Base-by-base conservation (phyloP, 2,113 vertebrate genomes). In the Eptatretus burgeri region DNA sequence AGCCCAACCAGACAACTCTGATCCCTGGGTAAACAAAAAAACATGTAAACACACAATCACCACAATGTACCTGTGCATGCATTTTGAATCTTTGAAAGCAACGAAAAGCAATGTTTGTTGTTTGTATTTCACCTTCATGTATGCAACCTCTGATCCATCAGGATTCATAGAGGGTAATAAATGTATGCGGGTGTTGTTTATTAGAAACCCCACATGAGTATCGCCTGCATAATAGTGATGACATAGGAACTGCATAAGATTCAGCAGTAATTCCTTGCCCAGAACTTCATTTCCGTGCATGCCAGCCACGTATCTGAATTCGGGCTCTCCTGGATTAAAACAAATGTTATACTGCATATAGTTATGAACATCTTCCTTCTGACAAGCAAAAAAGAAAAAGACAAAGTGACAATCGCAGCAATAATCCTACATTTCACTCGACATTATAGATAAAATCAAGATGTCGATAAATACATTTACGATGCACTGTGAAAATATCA, bases 301-400 rank as follows among this genome's bases (percentile, higher is more conserved):
- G 16, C 53, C 53, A 10, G 16, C 53, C 53, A 60, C 53, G 53
- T 60, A 60, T 16, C 53, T 16, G 53, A 60, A 60, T 19, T 60
- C 53, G 9, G 53, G 53, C 53, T 60, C 53, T 9, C 53, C 53
- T 98, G 73, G 16, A 62, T 41, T 41, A 41, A 41, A 41, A 41
- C 27, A 41, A 41, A 41, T 41, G 27, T 41, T 7, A 41, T n/a
- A n/a, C n/a, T n/a, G n/a, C 27, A 41, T 41, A 41, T 41, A 41
- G 27, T 41, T 41, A 41, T 41, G 27, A 41, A 41, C 27, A 41
- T 41, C 3, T 7, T 41, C 27, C 27, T 41, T 41, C 7, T 41
- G 27, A 5, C 27, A 41, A 41, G 27, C 3, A 41, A 41, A 41
- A 41, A 3, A n/a, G n/a, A n/a, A n/a, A n/a, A n/a, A n/a, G n/a